Evolutionary conservation across 2,113 vertebrate species (phyloP).

Genomic region (Stigmatopora argus): DNA sequence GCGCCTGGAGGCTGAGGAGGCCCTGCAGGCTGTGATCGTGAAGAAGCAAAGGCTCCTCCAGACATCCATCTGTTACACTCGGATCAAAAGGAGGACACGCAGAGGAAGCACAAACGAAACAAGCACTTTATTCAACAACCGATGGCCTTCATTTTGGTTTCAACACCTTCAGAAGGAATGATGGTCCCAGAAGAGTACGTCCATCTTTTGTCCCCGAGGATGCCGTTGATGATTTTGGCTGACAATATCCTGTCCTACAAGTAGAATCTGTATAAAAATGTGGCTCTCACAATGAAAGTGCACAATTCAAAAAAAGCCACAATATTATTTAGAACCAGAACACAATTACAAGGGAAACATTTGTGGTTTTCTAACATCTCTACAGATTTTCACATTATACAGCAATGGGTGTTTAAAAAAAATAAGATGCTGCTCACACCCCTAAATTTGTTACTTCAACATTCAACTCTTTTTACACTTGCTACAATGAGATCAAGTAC

Average conservation of each 20-base stretch:
- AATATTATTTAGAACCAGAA: neutral
- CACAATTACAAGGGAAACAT: neutral
- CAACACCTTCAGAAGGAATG: neutral
- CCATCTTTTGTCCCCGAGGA: constrained; percentile 47
- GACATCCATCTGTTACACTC: constrained; percentile 36
- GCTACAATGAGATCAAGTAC: too few relatives aligned
- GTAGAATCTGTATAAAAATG: neutral
- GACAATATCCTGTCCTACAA: constrained; percentile 56
- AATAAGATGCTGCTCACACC: too few relatives aligned
- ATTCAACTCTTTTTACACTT: too few relatives aligned
- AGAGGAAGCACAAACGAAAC: neutral
- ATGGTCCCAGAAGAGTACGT: constrained; percentile 25
- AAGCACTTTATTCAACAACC: neutral
- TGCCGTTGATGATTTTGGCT: constrained; percentile 47
- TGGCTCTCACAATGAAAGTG: neutral
- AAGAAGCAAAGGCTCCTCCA: constrained; percentile 47
- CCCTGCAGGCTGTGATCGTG: constrained; percentile 43
- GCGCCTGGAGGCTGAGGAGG: constrained; percentile 41
- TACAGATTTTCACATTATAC: too few relatives aligned
- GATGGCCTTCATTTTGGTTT: neutral
- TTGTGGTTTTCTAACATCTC: too few relatives aligned
- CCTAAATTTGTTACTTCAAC: too few relatives aligned
- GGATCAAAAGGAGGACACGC: neutral
- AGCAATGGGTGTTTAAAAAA: too few relatives aligned
- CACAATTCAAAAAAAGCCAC: neutral